A percentile compares a stretch with the other conserved stretches of the same genome.
Evolutionary conservation across 1,140 invertebrate species (phyloP).

Genomic region (Pachypeltis micranthus): DNA sequence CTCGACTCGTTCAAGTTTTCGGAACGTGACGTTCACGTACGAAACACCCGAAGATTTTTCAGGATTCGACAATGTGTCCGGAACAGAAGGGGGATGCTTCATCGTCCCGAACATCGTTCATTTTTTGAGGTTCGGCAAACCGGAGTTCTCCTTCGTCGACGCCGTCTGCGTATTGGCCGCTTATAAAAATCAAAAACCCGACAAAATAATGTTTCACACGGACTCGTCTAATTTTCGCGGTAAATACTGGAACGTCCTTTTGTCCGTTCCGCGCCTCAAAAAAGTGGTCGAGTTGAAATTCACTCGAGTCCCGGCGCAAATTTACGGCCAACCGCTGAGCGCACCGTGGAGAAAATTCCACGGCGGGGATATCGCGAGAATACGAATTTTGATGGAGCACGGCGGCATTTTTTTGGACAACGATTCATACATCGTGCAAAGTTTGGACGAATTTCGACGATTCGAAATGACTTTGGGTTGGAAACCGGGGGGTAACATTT

Average conservation of each 20-base stretch:
- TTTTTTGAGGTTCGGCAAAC: conserved; percentile 22
- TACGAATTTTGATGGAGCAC: conserved; percentile 25
- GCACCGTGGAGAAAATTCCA: conserved; percentile 21
- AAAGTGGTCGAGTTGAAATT: conserved; percentile 19
- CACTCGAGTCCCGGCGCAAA: conserved; percentile 23
- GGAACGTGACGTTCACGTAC: no score
- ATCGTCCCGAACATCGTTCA: conserved; percentile 27
- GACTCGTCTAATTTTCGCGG: conserved; percentile 23
- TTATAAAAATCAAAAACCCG: conserved; percentile 26
- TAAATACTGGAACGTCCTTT: conserved; percentile 25
- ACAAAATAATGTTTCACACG: conserved; percentile 27
- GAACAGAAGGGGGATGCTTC: conserved; percentile 15
- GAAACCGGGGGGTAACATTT: conserved; percentile 25
- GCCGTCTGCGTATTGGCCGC: conserved; percentile 25
- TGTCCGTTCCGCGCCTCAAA: conserved; percentile 18
- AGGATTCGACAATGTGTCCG: conserved; percentile 26
- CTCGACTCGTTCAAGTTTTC: no score
- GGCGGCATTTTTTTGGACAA: conserved; percentile 29
- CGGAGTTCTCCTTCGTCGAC: conserved; percentile 21
- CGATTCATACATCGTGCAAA: conserved; percentile 25
- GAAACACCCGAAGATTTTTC: conserved; percentile 17
- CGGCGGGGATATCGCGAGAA: conserved; percentile 24
- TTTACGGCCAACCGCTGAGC: conserved; percentile 28
- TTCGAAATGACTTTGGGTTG: conserved; percentile 37
- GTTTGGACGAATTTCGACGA: conserved; percentile 23